phyloP scores from a whole-genome alignment of 2,113 vertebrate genomes.

The Calyptommatus sinebrachiatus region DNA sequence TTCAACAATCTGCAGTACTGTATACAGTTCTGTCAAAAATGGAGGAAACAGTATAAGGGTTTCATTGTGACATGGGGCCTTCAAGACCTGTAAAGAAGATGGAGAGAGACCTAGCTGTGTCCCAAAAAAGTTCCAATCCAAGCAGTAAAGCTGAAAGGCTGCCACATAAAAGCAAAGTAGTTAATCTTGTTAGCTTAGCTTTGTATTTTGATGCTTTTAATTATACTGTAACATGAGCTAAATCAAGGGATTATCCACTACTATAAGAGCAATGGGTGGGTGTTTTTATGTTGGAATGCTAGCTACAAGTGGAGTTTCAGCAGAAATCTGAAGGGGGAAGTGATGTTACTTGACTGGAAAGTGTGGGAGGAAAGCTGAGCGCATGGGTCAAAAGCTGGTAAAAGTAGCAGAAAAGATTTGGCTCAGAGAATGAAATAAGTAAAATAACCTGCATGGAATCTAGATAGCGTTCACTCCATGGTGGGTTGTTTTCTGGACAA shows the following conservation, averaged over 20 bases:
- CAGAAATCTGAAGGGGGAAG: constrained; percentile 37
- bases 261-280: constrained; percentile 53
- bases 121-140: constrained; percentile 22
- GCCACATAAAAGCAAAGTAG: constrained; percentile 15
- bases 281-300: constrained; percentile 54
- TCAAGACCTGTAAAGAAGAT: background rate
- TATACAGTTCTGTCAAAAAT: background rate
- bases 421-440: background rate
- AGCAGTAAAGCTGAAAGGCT: constrained; percentile 27
- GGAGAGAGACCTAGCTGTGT: background rate
- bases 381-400: constrained; percentile 12
- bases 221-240: constrained; percentile 67
- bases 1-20: background rate
- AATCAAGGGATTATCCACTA: constrained; percentile 52
- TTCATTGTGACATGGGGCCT: constrained; percentile 23
- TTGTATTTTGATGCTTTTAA: constrained; percentile 65
- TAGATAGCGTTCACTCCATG: background rate
- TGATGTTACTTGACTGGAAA: constrained; percentile 14
- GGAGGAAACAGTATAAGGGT: background rate
- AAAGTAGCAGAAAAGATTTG: background rate
- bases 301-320: constrained; percentile 40
- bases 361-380: constrained; percentile 3
- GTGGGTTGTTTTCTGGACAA: background rate
- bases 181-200: constrained; percentile 64
- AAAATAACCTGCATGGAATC: background rate